Base-by-base conservation (phyloP, 1,140 invertebrate species). In the Trichomalopsis sarcophagae region DNA sequence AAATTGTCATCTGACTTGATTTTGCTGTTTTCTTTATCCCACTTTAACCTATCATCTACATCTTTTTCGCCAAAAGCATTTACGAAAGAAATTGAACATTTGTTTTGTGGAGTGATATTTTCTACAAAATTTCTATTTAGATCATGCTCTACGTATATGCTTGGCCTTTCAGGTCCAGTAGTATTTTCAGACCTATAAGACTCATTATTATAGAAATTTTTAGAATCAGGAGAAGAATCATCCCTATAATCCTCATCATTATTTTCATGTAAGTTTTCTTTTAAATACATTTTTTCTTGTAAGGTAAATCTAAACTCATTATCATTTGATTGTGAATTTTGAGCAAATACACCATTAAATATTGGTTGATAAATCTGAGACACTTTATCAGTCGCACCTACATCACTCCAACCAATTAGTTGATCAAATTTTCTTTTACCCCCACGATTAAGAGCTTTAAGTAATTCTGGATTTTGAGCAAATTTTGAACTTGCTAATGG, bases 341-440 rank as follows among this genome's bases (percentile, higher is more conserved):
- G 91, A 4, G 86, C 87, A 36, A 91, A 88, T 1, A 85, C 74
- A 23, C 88, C 89, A n/a, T 91, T 89, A 13, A 92, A 92, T 30
- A 90, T 91, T 1, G 91, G 91, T 76, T 89, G 92, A 84, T 91
- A 91, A 62, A 89, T 90, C 86, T 90, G 92, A 4, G 90, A 89
- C 0, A 87, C 89, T 55, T 89, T 86, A 36, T 91, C 91, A 23
- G 83, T 88, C 2, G 88, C 81, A 7, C 89, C 89, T 9, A 88
- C 89, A 21, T 92, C 91, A 68, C 89, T 91, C 92, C 92, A 93
- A 0, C 91, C 92, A 50, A 93, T 92, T 14, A 93, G 82, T 62
- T 93, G 93, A 82, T 93, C 92, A 47, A 93, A 93, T 74, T 93
- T 93, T 2, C 91, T 89, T 14, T 93, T 93, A 0, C 93, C 92